Evolutionary conservation across 2,888 invertebrate genomes (phyloP), one percentile per base, ranked within the genome.

Genomic region (Chymomyza caudatula): DNA sequence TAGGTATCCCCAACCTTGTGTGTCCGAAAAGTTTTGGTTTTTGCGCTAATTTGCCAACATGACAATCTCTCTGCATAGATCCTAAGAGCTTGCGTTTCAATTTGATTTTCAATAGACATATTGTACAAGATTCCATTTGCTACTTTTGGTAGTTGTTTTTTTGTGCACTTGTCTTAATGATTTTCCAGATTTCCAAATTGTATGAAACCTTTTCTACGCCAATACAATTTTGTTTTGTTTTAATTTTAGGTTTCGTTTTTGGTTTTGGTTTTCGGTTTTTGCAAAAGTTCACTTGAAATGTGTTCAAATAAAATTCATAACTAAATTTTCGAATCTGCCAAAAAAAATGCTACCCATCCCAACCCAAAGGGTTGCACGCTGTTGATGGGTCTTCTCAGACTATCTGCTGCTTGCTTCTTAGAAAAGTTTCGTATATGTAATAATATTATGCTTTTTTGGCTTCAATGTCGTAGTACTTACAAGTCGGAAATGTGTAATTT

Each of bases 111-210:
- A 82, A 79, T 85, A 84, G 85, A 85, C 69, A 65, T 73, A 87
- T 84, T 87, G 86, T 87, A 87, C 88, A 87, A 87, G 79, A 85
- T 79, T 76, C 87, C 86, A 87, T 87, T 87, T 87, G 85, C 87
- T 86, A 73, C 82, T 72, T 71, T 76, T 54, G 65, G 59, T 56
- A n/a, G n/a, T 49, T 60, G 69, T 63, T 74, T 47, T 63, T 68
- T 68, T 67, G 69, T 47, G 69, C 15, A 63, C 63, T 70, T 85
- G 70, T 80, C 83, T 83, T 54, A 67, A 85, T 85, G 81, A 85
- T 73, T 74, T 84, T 76, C 78, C 81, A 78, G 78, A 83, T 85
- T 83, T 83, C 83, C 85, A 85, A 83, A 85, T 74, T 80, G 82
- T 70, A 77, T 78, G 8, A 61, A 75, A 77, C 68, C 63, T 67